Evolutionary conservation across 92 coral and sea anemone genomes (phyloP).

Genomic region (Chrysogorgia sp.): DNA sequence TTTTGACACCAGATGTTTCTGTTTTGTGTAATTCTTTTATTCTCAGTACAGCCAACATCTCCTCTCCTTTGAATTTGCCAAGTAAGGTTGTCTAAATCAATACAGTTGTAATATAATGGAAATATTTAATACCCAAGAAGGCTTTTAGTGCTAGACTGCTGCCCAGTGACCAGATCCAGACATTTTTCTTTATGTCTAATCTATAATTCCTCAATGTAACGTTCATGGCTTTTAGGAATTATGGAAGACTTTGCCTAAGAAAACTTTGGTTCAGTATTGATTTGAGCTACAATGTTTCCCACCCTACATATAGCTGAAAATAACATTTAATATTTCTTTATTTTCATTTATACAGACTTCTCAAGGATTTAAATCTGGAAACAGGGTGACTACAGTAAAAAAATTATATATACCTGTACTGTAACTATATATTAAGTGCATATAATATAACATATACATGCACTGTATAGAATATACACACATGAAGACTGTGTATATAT

Average conservation of each 20-base stretch:
- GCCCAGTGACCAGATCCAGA: too few relatives aligned
- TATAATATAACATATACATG: too few relatives aligned
- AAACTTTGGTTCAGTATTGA: too few relatives aligned
- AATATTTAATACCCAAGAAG: too few relatives aligned
- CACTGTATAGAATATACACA: not conserved
- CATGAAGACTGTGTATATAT: too few relatives aligned
- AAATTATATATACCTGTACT: not conserved
- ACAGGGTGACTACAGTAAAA: conserved; percentile 61
- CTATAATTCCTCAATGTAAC: too few relatives aligned
- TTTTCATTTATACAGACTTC: conserved; percentile 60
- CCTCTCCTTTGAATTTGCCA: not conserved
- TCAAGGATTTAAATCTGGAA: conserved; percentile 81
- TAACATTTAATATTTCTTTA: not conserved
- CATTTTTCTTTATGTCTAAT: too few relatives aligned
- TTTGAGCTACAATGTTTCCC: not conserved
- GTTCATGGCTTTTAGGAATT: too few relatives aligned
- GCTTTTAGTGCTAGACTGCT: too few relatives aligned
- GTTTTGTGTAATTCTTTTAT: not conserved
- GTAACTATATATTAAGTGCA: not conserved
- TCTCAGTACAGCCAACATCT: not conserved
- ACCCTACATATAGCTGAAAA: not conserved
- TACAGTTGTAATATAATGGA: not conserved
- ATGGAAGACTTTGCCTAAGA: too few relatives aligned
- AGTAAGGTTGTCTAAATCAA: not conserved
- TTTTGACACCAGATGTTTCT: not conserved